Evolutionary conservation across 2,888 invertebrate species (phyloP).

Genomic region (Eupelmus urozonus): DNA sequence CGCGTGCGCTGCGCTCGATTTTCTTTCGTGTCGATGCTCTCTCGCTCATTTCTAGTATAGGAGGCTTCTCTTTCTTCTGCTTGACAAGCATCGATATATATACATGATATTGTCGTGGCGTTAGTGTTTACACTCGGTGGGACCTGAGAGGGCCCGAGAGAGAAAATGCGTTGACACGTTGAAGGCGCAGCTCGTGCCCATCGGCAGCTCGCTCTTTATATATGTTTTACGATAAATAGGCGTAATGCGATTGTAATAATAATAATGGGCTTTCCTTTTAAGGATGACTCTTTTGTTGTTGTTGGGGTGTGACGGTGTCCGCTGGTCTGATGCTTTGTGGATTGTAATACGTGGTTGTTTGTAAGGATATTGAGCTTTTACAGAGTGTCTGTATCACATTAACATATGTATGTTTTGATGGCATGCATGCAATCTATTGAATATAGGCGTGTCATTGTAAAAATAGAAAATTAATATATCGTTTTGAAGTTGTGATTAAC

Average conservation of each 20-base stretch:
- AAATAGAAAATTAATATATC: too few species aligned
- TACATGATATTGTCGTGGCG: slow-evolving; percentile 49
- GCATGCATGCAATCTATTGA: too few species aligned
- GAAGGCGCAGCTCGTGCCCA: slow-evolving; percentile 1
- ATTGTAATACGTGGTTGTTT: too few species aligned
- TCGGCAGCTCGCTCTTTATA: not conserved
- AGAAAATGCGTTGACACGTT: slow-evolving; percentile 6
- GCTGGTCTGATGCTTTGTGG: too few species aligned
- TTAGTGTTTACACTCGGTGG: slow-evolving; percentile 31
- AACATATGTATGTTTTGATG: too few species aligned
- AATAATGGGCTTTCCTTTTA: not conserved
- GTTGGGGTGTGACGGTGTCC: too few species aligned
- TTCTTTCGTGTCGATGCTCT: slow-evolving; percentile 34
- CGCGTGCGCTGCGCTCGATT: slow-evolving; percentile 21
- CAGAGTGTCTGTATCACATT: too few species aligned
- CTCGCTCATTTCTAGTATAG: slow-evolving; percentile 15
- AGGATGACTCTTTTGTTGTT: too few species aligned
- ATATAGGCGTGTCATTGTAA: too few species aligned
- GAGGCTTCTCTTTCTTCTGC: slow-evolving; percentile 25
- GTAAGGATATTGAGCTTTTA: too few species aligned
- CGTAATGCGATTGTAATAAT: not conserved
- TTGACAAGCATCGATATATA: slow-evolving; percentile 48
- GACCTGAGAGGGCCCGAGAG: not conserved
- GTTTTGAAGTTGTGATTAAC: too few species aligned
- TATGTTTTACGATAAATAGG: not conserved